These are phyloP conservation scores for Tiphia femorata DNA, from an alignment of 2,888 invertebrate species.

Conservation along the genomic window DNA sequence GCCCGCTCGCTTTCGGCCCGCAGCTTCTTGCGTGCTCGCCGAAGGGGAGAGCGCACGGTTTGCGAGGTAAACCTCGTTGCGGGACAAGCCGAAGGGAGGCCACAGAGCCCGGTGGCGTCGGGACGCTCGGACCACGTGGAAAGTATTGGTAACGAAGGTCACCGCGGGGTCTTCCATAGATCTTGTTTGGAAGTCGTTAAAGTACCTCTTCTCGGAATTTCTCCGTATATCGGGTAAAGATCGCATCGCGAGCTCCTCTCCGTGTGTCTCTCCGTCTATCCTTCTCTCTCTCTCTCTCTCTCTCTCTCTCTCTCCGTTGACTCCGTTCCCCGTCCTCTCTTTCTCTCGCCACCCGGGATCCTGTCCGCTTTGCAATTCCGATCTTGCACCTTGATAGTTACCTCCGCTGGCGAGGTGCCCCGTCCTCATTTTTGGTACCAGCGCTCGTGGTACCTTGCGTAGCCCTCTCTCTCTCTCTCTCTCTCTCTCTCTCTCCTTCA, in stretches of 20 bases:
- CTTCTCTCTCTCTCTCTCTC: constrained; percentile 33
- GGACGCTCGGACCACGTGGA: constrained; percentile 38
- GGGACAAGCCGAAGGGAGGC: no score
- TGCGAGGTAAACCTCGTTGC: no score
- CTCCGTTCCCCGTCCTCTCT: constrained; percentile 5
- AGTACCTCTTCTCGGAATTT: constrained; percentile 66
- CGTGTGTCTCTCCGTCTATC: constrained; percentile 36
- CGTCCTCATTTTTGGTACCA: constrained; percentile 50
- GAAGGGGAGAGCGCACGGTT: no score
- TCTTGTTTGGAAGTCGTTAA: constrained; percentile 67
- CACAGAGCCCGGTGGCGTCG: constrained; percentile 1
- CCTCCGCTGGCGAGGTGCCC: constrained; percentile 50
- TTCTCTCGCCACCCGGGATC: constrained; percentile 53
- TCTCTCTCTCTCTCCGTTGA: constrained; percentile 26
- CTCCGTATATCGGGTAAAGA: constrained; percentile 61
- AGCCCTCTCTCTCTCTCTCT: no score
- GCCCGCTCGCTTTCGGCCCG: no score
- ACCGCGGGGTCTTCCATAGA: constrained; percentile 60
- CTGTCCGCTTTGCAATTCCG: constrained; percentile 67
- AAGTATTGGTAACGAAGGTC: constrained; percentile 60
- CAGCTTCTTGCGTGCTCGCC: no score
- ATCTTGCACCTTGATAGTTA: constrained; percentile 66
- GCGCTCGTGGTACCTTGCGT: constrained; percentile 3
- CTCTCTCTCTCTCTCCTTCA: no score
- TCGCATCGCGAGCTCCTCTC: constrained; percentile 47